These are phyloP conservation scores for Brachyistius frenatus DNA, from an alignment of 2,113 vertebrate genomes.

Conservation along the genomic window DNA sequence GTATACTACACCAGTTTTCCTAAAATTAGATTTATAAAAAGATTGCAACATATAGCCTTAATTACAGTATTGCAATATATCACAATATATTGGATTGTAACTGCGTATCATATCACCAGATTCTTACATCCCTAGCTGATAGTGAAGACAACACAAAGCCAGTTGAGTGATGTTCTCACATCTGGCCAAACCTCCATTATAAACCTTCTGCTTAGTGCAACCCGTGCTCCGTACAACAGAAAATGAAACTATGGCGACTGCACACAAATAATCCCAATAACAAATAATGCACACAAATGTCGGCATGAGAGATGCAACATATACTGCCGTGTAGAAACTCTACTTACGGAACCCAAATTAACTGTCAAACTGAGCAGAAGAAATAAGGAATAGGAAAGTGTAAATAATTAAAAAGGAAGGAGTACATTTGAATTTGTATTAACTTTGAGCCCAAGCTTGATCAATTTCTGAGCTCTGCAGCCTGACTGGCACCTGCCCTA, in stretches of 20 bases:
- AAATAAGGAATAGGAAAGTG: neutral
- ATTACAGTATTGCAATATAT: too few relatives aligned
- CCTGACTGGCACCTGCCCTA: constrained; percentile 68
- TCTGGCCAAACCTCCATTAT: too few relatives aligned
- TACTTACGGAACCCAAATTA: neutral
- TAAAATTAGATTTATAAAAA: too few relatives aligned
- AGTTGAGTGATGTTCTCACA: too few relatives aligned
- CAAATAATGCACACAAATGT: neutral
- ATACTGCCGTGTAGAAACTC: neutral
- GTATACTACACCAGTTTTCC: too few relatives aligned
- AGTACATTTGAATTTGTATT: neutral
- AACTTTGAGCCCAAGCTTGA: constrained; percentile 29
- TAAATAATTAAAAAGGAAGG: neutral
- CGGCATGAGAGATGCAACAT: neutral
- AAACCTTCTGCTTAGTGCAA: too few relatives aligned
- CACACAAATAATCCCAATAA: neutral
- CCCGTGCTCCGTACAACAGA: too few relatives aligned
- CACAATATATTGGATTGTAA: too few relatives aligned
- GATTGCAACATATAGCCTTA: too few relatives aligned
- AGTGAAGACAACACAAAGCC: too few relatives aligned
- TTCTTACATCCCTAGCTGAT: too few relatives aligned
- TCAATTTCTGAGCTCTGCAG: constrained; percentile 48
- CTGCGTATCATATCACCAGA: too few relatives aligned
- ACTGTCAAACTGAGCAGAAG: neutral
- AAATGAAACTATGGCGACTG: neutral